Evolutionary conservation across 2,888 invertebrate genomes (phyloP).

Genomic region (Hirudinaria manillensis): DNA sequence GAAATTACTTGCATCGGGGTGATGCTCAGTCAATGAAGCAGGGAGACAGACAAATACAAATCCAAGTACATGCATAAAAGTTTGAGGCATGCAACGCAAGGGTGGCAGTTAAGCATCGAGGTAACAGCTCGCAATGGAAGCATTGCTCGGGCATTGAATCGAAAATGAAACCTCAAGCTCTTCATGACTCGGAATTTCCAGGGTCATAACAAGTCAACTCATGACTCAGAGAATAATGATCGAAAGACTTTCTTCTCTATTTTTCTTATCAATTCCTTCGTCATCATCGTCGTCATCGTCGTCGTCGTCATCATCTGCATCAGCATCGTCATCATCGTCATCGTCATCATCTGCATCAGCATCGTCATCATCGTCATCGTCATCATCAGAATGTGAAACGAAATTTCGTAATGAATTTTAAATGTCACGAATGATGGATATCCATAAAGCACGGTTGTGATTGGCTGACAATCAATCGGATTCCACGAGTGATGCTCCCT

Average conservation of each 20-base stretch:
- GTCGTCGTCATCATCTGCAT: constrained; percentile 10
- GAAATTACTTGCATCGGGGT: neutral
- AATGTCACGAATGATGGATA: too few species aligned
- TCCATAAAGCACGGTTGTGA: too few species aligned
- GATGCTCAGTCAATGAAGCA: constrained; percentile 16
- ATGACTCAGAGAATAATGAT: neutral
- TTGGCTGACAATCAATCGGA: too few species aligned
- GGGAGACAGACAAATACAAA: constrained; percentile 22
- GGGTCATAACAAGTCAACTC: neutral
- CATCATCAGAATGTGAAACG: constrained; percentile 15
- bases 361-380: constrained; percentile 13
- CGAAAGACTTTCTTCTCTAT: constrained; percentile 10
- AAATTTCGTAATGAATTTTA: too few species aligned
- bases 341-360: constrained; percentile 20
- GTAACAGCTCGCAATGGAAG: too few species aligned
- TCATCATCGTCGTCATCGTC: constrained; percentile 29
- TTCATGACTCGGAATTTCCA: neutral
- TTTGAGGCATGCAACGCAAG: too few species aligned
- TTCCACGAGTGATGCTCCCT: too few species aligned
- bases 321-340: constrained; percentile 12
- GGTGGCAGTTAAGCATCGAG: too few species aligned
- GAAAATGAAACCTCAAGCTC: neutral
- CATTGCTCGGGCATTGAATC: too few species aligned
- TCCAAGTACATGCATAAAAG: constrained; percentile 23
- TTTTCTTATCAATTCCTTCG: constrained; percentile 15